Base-by-base conservation (phyloP, 2,113 vertebrate species). In the Cynoglossus semilaevis region DNA sequence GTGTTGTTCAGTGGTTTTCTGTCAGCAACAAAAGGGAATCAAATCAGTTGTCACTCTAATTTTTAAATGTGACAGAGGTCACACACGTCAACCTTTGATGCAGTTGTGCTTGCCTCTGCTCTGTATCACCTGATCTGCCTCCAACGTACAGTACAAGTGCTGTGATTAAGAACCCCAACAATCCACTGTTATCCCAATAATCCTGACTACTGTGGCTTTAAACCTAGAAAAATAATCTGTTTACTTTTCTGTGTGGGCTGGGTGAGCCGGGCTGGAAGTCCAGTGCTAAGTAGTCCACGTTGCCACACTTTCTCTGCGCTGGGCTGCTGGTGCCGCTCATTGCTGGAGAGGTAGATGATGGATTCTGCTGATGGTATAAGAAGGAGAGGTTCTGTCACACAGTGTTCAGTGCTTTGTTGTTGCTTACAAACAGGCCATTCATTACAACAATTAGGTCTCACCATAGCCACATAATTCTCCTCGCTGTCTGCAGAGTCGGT, bases 391-490 rank as follows among this genome's bases (percentile, higher is more conserved):
- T 76, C 18, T 69, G 36, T 74, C 62, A 70, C 58, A 76, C 63
- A 41, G 38, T 9, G 17, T 40, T n/a, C 55, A 62, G 49, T 14
- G 40, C 45, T 50, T 47, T 49, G 40, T 41, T 5, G 1, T 42
- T 7, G 51, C 67, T 64, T 3, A 19, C 37, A 68, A 65, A 74
- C 59, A 65, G 58, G 53, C 48, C 15, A 37, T 71, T 80, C 49
- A 58, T 74, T 56, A 57, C 63, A 77, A 77, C 74, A 73, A 11
- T 38, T 15, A 37, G 58, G 22, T 74, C 92, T 92, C 83, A 98
- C 97, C 96, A 99, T 99, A 0, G 96, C 91, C 85, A 99, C 96
- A 1, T 99, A 99, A 82, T 98, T 97, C 84, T 99, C 97, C 71
- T 99, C 97, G 0, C 97, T 99, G 91, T 99, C 97, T 75, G 94